Evolutionary conservation across 2,888 invertebrate genomes (phyloP), one percentile per base, ranked within the genome.

Genomic region (Drosophila merina): DNA sequence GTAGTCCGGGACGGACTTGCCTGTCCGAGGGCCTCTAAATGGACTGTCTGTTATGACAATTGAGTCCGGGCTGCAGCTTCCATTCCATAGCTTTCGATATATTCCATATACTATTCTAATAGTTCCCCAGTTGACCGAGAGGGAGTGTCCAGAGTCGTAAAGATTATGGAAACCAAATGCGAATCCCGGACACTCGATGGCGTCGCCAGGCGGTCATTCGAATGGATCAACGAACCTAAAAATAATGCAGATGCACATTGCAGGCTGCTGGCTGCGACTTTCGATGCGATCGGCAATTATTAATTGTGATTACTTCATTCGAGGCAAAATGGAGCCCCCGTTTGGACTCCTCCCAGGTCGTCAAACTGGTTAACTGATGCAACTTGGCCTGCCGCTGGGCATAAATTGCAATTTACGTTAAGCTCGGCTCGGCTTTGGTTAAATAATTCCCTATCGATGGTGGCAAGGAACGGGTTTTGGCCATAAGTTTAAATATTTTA

Each of bases 351-450:
- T 31, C 36, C 42, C 10, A n/a, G 54, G 26, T 47, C 54, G 36
- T 50, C 64, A 68, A 77, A 73, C 73, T 57, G 63, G 75, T 77
- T 70, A 58, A 33, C 63, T 57, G 66, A 48, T 14, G 48, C 28
- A 28, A 40, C 20, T 38, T 48, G 52, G 79, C 60, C 63, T 62
- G 71, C 71, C 47, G 72, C 77, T 83, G 80, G 67, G 73, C 77
- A 76, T 88, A 85, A 86, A 88, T 81, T 76, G 76, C 75, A 81
- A 83, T 79, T 76, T 86, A 75, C 72, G 75, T 72, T 76, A 86
- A 89, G 81, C 20, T 2, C 81, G 72, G 86, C 72, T 78, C 72
- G 36, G 36, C 50, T 48, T 52, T 52, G 47, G 42, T 49, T 44
- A 57, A 72, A 63, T 54, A 70, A 72, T 51, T 70, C 51, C 50